These are phyloP conservation scores for Daphoenositta chrysoptera DNA, from an alignment of 2,113 vertebrate species.

Conservation along the genomic window DNA sequence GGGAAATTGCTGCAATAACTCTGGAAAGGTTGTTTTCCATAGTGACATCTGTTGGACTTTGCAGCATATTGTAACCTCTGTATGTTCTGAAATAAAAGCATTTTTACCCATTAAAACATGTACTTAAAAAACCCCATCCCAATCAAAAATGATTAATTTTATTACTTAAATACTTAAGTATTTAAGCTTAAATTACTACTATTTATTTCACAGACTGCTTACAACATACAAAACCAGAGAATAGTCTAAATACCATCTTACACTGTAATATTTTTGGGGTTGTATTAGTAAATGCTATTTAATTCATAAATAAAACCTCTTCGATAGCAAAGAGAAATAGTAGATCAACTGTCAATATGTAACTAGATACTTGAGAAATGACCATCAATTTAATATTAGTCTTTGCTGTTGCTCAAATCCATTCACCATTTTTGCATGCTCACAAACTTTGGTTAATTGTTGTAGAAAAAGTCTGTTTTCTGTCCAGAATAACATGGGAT, in stretches of 20 bases:
- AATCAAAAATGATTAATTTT: background rate
- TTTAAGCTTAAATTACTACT: background rate
- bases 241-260: background rate
- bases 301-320: background rate
- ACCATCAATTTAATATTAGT: background rate
- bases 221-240: background rate
- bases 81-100: conserved; percentile 79
- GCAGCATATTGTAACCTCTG: conserved; percentile 87
- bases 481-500: background rate
- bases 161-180: background rate
- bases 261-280: background rate
- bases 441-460: background rate
- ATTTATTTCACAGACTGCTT: background rate
- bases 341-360: background rate
- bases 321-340: background rate
- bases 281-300: background rate
- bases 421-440: background rate
- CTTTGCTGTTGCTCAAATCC: background rate
- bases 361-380: background rate
- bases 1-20: conserved; percentile 86
- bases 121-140: background rate
- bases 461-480: background rate
- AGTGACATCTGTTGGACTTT: conserved; percentile 82
- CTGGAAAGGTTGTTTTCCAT: conserved; percentile 95
- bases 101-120: background rate